These are phyloP conservation scores for Euphydryas editha DNA, from an alignment of 2,888 invertebrate genomes.

Conservation along the genomic window DNA sequence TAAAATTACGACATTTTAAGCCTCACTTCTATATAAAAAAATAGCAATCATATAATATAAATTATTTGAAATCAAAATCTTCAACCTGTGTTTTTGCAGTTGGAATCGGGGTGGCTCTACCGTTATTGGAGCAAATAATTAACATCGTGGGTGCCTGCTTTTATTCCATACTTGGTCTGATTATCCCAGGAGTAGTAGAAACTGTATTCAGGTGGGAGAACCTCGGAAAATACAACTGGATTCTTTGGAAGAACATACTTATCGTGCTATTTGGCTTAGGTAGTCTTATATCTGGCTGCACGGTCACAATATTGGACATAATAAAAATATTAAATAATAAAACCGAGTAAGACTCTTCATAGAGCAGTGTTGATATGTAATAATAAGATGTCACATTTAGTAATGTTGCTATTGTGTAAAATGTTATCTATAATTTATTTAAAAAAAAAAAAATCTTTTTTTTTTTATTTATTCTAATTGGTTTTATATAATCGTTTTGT, in stretches of 20 bases:
- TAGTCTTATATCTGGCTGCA: slow-evolving; percentile 86
- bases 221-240: slow-evolving; percentile 87
- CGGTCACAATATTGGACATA: slow-evolving; percentile 72
- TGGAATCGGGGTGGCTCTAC: slow-evolving; percentile 75
- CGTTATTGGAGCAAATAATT: slow-evolving; percentile 76
- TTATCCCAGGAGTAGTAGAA: slow-evolving; percentile 89
- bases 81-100: slow-evolving; percentile 56
- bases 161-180: slow-evolving; percentile 88
- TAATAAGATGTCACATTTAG: neutral
- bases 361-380: too few species aligned
- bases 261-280: slow-evolving; percentile 85
- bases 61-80: too few species aligned
- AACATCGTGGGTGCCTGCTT: slow-evolving; percentile 82
- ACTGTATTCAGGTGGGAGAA: slow-evolving; percentile 88
- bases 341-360: slow-evolving; percentile 36
- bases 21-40: too few species aligned
- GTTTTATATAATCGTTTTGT: too few species aligned
- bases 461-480: too few species aligned
- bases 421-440: too few species aligned
- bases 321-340: slow-evolving; percentile 78
- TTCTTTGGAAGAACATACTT: slow-evolving; percentile 86
- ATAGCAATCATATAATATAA: too few species aligned
- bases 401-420: too few species aligned
- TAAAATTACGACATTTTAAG: too few species aligned
- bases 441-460: too few species aligned